phyloP scores from a whole-genome alignment of 1,140 invertebrate species.

The Chelonus insularis region DNA sequence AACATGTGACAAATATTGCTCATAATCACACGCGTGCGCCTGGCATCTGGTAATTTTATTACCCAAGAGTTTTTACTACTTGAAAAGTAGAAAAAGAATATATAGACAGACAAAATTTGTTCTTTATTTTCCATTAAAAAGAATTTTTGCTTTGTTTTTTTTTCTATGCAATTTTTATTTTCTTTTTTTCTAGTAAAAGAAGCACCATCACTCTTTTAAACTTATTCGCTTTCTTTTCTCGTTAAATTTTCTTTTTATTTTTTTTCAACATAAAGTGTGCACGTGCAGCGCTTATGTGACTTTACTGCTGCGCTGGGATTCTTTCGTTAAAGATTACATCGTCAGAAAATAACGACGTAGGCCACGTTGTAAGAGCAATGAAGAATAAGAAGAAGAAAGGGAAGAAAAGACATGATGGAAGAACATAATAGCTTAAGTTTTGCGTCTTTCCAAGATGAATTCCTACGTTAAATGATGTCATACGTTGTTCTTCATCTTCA shows the following conservation, averaged over 20 bases:
- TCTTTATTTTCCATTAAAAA: too few species aligned
- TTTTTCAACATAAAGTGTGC: slow-evolving; percentile 7
- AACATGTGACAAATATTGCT: slow-evolving; percentile 55
- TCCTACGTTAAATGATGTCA: slow-evolving; percentile 25
- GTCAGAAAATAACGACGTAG: slow-evolving; percentile 15
- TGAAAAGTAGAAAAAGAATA: too few species aligned
- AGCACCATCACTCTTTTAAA: not conserved
- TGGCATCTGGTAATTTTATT: slow-evolving; percentile 25
- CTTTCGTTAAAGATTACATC: slow-evolving; percentile 20
- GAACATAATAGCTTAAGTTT: slow-evolving; percentile 35
- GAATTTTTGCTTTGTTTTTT: too few species aligned
- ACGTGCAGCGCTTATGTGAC: slow-evolving; percentile 6
- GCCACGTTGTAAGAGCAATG: not conserved
- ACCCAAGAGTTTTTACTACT: too few species aligned
- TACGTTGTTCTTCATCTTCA: not conserved
- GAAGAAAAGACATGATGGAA: slow-evolving; percentile 14
- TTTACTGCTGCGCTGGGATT: slow-evolving; percentile 2
- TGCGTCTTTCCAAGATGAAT: slow-evolving; percentile 31
- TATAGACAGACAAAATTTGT: too few species aligned
- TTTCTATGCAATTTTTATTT: too few species aligned
- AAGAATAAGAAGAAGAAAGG: not conserved
- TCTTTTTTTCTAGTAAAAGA: too few species aligned
- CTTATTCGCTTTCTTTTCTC: not conserved
- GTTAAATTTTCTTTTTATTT: not conserved
- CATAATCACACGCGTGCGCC: slow-evolving; percentile 43